Evolutionary conservation across 2,113 vertebrate genomes (phyloP).

Genomic region (Caranx ignobilis): DNA sequence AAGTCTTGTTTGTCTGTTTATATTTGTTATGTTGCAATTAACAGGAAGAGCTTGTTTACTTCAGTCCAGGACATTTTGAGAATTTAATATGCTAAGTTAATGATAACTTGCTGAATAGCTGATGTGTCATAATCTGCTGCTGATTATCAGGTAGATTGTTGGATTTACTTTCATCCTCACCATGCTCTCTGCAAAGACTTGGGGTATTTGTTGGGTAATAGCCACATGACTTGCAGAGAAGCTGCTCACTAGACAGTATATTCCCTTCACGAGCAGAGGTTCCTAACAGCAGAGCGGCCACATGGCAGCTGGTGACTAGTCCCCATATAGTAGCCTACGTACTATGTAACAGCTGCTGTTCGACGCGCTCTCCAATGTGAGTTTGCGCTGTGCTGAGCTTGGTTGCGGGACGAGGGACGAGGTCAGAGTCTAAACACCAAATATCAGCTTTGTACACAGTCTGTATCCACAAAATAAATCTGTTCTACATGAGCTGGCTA

Average conservation of each 20-base stretch:
- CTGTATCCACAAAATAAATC: neutral
- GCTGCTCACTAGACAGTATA: neutral
- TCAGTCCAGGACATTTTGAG: neutral
- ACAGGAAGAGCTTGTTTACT: neutral
- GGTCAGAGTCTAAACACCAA: neutral
- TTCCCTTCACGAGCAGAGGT: constrained; percentile 31
- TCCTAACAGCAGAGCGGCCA: constrained; percentile 7
- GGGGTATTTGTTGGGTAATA: neutral
- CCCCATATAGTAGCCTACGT: constrained; percentile 13
- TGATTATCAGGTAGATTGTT: neutral
- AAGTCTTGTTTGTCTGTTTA: neutral
- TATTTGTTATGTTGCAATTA: too few species aligned
- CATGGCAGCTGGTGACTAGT: constrained; percentile 36
- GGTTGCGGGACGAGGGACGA: neutral
- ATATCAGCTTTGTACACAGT: constrained; percentile 9
- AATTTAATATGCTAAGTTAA: too few species aligned
- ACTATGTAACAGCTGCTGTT: constrained; percentile 35
- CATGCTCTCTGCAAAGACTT: neutral
- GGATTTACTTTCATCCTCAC: neutral
- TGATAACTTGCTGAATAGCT: neutral
- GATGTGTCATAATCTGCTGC: neutral
- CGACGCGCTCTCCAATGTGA: constrained; percentile 15
- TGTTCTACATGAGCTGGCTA: neutral
- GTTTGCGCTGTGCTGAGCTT: constrained; percentile 15
- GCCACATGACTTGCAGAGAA: constrained; percentile 1